Evolutionary conservation across 2,888 invertebrate species (phyloP), one percentile per base, ranked within the genome.

Genomic region (Synanthedon andrenaeformis): DNA sequence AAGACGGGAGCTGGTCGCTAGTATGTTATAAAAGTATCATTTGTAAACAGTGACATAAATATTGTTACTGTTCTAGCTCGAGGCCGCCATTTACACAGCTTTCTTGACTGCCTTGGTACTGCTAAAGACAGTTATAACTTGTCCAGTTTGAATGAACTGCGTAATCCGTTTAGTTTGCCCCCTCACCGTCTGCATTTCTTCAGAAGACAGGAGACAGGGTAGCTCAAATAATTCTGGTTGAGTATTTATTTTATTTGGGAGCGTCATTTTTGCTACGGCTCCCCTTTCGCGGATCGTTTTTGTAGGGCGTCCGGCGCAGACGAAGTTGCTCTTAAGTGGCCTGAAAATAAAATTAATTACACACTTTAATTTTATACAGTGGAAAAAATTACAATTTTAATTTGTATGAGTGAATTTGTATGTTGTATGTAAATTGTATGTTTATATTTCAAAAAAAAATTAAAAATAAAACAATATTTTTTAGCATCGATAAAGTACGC

Each of bases 251-350:
- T 81, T 81, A 81, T 81, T 81, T 74, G 72, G 62, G 66, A 78
- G 77, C 76, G 76, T 80, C 79, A 81, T 81, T 82, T 82, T 79
- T 80, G 82, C 78, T 71, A 63, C 71, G 74, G 66, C 78, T 75
- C 77, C 79, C 79, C 76, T 79, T 74, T 73, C 74, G 69, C 67
- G 67, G 70, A 75, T 74, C 75, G 76, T 74, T 79, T 76, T 78
- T 76, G 78, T 77, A 78, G 76, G 75, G 75, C 71, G 76, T 74
- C 76, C 78, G 66, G 72, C 63, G 67, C 61, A 57, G 62, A 60
- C 56, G 57, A 55, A 66, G 68, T 60, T 76, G 65, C 67, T 73
- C 56, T 69, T 57, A 63, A 74, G 74, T 72, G 70, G 70, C 69
- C 62, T 74, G 72, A 56, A 60, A 71, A 63, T 56, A 54, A n/a